phyloP scores from a whole-genome alignment of 2,113 vertebrate genomes.

The Talpa occidentalis region DNA sequence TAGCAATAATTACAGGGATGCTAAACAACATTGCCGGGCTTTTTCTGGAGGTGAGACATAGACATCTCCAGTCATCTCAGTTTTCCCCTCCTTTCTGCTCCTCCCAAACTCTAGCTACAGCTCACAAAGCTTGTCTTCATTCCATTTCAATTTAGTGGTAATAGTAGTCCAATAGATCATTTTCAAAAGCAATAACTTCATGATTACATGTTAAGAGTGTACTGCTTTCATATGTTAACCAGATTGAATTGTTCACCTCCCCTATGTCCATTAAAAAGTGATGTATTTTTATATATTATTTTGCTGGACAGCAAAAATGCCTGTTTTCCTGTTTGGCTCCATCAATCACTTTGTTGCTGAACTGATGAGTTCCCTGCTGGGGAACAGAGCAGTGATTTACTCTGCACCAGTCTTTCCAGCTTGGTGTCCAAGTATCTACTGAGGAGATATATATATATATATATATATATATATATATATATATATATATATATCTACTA shows the following conservation, averaged over 20 bases:
- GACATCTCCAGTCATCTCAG: not conserved
- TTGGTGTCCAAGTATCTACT: constrained; percentile 53
- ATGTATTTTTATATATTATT: constrained; percentile 73
- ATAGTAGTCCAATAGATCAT: constrained; percentile 22
- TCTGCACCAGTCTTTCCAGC: constrained; percentile 17
- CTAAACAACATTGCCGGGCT: not conserved
- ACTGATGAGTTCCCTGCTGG: constrained; percentile 59
- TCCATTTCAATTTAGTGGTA: constrained; percentile 32
- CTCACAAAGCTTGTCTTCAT: not conserved
- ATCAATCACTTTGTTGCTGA: constrained; percentile 73
- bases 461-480: constrained; percentile 35
- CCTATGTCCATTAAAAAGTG: constrained; percentile 72
- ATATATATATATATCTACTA: constrained; percentile 56
- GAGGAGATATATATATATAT: constrained; percentile 53
- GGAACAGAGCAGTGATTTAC: constrained; percentile 66
- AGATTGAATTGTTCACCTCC: constrained; percentile 72
- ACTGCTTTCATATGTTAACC: constrained; percentile 67
- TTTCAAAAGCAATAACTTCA: constrained; percentile 66
- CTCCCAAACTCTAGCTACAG: not conserved
- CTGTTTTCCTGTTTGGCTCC: constrained; percentile 63
- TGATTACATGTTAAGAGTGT: constrained; percentile 14
- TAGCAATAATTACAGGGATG: not conserved
- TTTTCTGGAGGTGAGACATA: not conserved
- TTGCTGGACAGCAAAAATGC: constrained; percentile 74
- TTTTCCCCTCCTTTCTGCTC: not conserved